Base-by-base conservation (phyloP, 2,888 invertebrate species). In the Drosophila mulleri region DNA sequence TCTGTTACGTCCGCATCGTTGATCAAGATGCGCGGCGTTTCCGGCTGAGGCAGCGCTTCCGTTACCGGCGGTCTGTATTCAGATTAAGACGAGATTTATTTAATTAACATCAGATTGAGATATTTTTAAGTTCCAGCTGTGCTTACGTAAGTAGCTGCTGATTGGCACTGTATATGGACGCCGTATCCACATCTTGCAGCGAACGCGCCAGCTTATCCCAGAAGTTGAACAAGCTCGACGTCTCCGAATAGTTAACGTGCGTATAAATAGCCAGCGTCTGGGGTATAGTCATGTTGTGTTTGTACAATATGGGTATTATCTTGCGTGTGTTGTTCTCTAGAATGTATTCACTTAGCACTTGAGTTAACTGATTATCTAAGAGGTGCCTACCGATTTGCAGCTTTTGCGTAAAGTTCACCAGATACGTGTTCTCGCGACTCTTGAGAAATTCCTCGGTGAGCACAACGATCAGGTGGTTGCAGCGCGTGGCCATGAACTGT, bases 401-500 rank as follows among this genome's bases (percentile, higher is more conserved):
- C 8, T 96, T 96, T 91, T 97, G 96, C 16, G 97, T 97, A 91
- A 96, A 97, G 75, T 95, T 96, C 16, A 96, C 94, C 86, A 96
- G 96, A 93, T 96, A 98, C 61, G 94, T 94, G 90, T 97, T 97
- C 20, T 95, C 96, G 0, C 95, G 93, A 90, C 97, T 97, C 79
- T 94, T 93, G 3, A 97, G 92, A 92, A 98, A 97, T 70, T 95
- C 95, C 0, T 96, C 95, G 0, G 98, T 97, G 78, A 97, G 93
- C 64, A 98, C 94, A 1, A 97, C 95, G 68, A 98, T 95, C 79
- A 98, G 94, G 84, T 96, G 94, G 75, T 95, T 95, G 91, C 98
- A 98, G 35, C 98, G 94, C 82, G 96, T 95, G 5, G 95, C 94
- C 87, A 97, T 96, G 56, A 97, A 93, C 80, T 94, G 94, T 63